Evolutionary conservation across 2,797 vertebrate genomes (phyloP).

Genomic region (Sardinella longiceps): DNA sequence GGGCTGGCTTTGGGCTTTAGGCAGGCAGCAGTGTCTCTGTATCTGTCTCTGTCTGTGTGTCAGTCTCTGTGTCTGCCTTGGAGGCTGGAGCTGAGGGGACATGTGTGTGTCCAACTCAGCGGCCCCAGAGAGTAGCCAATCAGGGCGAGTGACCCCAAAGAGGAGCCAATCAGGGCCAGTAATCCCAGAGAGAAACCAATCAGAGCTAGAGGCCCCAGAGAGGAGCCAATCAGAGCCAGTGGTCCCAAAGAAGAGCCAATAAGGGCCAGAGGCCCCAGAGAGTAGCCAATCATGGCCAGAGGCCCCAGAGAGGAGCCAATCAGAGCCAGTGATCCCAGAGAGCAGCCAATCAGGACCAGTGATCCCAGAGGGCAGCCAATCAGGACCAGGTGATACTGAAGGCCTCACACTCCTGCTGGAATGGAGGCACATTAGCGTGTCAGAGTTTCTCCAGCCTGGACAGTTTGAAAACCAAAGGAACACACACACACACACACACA

Average conservation of each 20-base stretch:
- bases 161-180: background rate
- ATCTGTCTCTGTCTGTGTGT: too few relatives aligned
- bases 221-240: background rate
- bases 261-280: background rate
- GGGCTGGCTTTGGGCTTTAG: background rate
- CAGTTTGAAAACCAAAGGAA: background rate
- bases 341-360: background rate
- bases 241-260: background rate
- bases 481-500: background rate
- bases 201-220: background rate
- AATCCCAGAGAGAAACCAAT: background rate
- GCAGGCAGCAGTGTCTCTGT: background rate
- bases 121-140: background rate
- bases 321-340: background rate
- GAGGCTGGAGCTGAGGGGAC: background rate
- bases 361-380: too few relatives aligned
- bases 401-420: background rate
- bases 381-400: background rate
- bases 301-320: background rate
- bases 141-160: background rate
- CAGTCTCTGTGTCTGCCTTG: too few relatives aligned
- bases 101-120: background rate
- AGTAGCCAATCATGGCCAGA: background rate
- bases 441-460: constrained; percentile 53
- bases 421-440: constrained; percentile 51